A percentile compares a stretch with the other conserved stretches of the same genome.
These are phyloP conservation scores for Mythimna pallens DNA, from an alignment of 2,888 invertebrate species.

Conservation along the genomic window DNA sequence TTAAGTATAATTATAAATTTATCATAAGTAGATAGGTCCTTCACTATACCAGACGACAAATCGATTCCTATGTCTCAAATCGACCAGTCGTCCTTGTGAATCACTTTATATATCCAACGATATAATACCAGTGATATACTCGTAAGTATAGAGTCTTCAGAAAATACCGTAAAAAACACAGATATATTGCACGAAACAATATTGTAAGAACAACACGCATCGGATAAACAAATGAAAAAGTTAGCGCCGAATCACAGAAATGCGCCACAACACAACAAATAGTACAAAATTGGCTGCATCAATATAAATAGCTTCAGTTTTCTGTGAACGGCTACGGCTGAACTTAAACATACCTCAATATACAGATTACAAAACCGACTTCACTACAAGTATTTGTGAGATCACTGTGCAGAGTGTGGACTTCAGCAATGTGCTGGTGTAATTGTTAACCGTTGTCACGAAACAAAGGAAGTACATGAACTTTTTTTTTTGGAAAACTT, in stretches of 20 bases:
- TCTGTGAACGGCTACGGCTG: slow-evolving; percentile 57
- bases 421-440: slow-evolving; percentile 17
- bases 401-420: slow-evolving; percentile 36
- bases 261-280: slow-evolving; percentile 37
- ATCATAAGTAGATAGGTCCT: neutral
- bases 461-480: neutral
- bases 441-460: neutral
- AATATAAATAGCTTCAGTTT: slow-evolving; percentile 62
- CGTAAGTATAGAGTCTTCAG: slow-evolving; percentile 5
- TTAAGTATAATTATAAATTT: neutral
- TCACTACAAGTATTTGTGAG: slow-evolving; percentile 60
- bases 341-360: slow-evolving; percentile 65
- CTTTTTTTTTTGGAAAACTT: no score
- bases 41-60: neutral
- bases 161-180: slow-evolving; percentile 9
- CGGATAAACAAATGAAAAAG: slow-evolving; percentile 36
- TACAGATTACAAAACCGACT: slow-evolving; percentile 68
- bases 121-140: slow-evolving; percentile 14
- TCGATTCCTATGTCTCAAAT: neutral
- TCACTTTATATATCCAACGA: slow-evolving; percentile 21
- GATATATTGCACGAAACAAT: slow-evolving; percentile 25
- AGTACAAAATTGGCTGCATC: slow-evolving; percentile 55
- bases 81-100: slow-evolving; percentile 15
- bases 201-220: slow-evolving; percentile 10
- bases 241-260: slow-evolving; percentile 35